Percentiles rank a stretch among this genome's conserved stretches.
phyloP scores from a whole-genome alignment of 1,140 invertebrate genomes.

The Leptopilina clavipes region DNA sequence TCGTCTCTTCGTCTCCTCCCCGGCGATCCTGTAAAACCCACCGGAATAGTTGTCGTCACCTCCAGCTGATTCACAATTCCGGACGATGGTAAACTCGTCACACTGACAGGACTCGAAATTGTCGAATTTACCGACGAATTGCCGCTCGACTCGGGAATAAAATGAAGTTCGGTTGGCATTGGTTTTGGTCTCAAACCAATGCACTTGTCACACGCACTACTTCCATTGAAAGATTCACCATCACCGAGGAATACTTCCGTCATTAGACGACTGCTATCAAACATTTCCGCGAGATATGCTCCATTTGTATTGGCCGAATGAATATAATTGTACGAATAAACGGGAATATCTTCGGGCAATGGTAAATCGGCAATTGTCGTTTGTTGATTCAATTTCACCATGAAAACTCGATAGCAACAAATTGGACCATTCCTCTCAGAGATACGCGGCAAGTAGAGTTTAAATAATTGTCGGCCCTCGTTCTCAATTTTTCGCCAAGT shows the following conservation, averaged over 20 bases:
- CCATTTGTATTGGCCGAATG: conserved; percentile 79
- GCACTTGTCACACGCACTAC: conserved; percentile 73
- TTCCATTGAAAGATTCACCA: conserved; percentile 73
- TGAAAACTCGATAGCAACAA: conserved; percentile 88
- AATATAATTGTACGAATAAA: conserved; percentile 84
- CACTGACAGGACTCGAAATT: neutral
- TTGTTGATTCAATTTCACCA: conserved; percentile 81
- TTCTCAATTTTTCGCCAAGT: conserved; percentile 83
- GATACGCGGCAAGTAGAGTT: conserved; percentile 82
- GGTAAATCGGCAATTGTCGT: conserved; percentile 81
- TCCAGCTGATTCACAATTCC: neutral
- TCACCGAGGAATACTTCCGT: conserved; percentile 82
- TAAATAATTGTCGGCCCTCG: conserved; percentile 81
- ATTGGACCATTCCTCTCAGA: conserved; percentile 90
- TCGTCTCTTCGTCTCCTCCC: conserved; percentile 62
- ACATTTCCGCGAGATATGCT: conserved; percentile 88
- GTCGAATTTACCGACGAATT: conserved; percentile 41
- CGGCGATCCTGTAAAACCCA: neutral
- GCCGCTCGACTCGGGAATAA: conserved; percentile 60
- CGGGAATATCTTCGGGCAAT: conserved; percentile 79
- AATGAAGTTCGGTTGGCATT: conserved; percentile 63
- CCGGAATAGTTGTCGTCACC: conserved; percentile 20
- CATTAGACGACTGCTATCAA: conserved; percentile 79
- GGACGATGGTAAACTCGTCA: conserved; percentile 9
- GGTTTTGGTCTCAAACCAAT: conserved; percentile 73